A percentile compares a stretch with the other conserved stretches of the same genome.
Evolutionary conservation across 2,888 invertebrate species (phyloP).

Genomic region (Spisula subtruncata): DNA sequence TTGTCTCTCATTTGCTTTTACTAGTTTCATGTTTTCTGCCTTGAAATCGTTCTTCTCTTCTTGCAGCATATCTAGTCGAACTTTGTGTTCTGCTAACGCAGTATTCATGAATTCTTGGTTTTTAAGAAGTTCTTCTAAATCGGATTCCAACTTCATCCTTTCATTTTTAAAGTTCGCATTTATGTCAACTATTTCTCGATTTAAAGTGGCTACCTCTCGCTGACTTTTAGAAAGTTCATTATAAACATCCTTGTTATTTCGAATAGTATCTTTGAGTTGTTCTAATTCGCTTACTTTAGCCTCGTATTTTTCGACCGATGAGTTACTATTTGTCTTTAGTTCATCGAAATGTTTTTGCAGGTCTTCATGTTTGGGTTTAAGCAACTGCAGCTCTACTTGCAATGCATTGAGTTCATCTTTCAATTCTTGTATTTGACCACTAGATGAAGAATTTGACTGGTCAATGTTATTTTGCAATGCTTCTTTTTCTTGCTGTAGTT

Average conservation of each 20-base stretch:
- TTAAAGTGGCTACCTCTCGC: constrained; percentile 57
- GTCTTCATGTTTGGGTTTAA: constrained; percentile 65
- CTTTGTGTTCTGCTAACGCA: constrained; percentile 69
- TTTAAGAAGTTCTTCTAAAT: constrained; percentile 68
- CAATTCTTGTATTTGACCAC: constrained; percentile 58
- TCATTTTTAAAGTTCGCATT: constrained; percentile 54
- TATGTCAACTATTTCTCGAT: constrained; percentile 61
- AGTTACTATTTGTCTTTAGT: constrained; percentile 54
- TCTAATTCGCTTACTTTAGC: constrained; percentile 54
- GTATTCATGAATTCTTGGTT: constrained; percentile 73
- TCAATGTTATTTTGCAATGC: constrained; percentile 50
- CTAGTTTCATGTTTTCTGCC: constrained; percentile 64
- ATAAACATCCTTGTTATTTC: constrained; percentile 66
- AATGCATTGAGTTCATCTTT: constrained; percentile 59
- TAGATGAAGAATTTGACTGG: constrained; percentile 34
- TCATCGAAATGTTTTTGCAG: constrained; percentile 45
- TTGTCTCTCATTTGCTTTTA: constrained; percentile 71
- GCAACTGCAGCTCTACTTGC: constrained; percentile 64
- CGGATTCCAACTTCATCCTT: constrained; percentile 62
- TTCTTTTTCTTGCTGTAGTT: constrained; percentile 55
- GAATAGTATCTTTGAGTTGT: constrained; percentile 58
- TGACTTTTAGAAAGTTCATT: constrained; percentile 64
- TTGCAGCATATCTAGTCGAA: constrained; percentile 68
- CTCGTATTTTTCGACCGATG: constrained; percentile 38
- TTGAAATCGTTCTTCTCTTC: constrained; percentile 67